These are phyloP conservation scores for Periparus ater DNA, from an alignment of 2,797 vertebrate species.

Conservation along the genomic window DNA sequence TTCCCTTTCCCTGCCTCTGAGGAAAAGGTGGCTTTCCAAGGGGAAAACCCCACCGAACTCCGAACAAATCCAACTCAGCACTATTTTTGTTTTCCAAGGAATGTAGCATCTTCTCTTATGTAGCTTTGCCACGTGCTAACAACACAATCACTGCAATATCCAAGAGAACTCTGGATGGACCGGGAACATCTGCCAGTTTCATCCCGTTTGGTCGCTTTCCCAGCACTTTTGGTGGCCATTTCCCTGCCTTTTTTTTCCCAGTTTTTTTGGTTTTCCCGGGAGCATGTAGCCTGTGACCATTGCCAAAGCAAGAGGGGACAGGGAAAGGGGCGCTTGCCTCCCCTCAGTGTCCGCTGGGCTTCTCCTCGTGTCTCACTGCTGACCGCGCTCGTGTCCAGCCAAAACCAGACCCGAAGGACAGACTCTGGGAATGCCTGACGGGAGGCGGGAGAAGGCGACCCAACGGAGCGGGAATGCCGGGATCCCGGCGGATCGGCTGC, in stretches of 20 bases:
- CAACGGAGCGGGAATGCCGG: accelerated
- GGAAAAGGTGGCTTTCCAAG: not conserved
- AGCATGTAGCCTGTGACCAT: slow-evolving; percentile 24
- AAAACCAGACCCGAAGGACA: not conserved
- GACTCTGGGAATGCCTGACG: not conserved
- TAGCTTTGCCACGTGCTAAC: slow-evolving; percentile 64
- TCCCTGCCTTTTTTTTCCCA: not conserved
- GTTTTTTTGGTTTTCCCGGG: not conserved
- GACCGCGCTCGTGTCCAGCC: not conserved
- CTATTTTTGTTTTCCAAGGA: slow-evolving; percentile 63
- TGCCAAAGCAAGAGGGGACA: slow-evolving; percentile 31
- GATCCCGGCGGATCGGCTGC: not conserved
- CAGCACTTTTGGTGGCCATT: not conserved
- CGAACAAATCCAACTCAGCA: slow-evolving; percentile 29
- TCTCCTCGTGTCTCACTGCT: not conserved
- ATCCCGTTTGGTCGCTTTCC: not conserved
- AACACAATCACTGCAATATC: slow-evolving; percentile 57
- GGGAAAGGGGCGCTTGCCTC: not conserved
- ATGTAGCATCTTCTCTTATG: slow-evolving; percentile 78
- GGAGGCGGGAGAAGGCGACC: not conserved
- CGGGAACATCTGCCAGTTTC: not conserved
- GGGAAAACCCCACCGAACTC: not conserved
- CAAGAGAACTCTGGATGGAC: not conserved
- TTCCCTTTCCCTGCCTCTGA: not conserved
- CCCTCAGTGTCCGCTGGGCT: not conserved